Evolutionary conservation across 2,888 invertebrate genomes (phyloP).

Genomic region (Drosophila cracens): DNA sequence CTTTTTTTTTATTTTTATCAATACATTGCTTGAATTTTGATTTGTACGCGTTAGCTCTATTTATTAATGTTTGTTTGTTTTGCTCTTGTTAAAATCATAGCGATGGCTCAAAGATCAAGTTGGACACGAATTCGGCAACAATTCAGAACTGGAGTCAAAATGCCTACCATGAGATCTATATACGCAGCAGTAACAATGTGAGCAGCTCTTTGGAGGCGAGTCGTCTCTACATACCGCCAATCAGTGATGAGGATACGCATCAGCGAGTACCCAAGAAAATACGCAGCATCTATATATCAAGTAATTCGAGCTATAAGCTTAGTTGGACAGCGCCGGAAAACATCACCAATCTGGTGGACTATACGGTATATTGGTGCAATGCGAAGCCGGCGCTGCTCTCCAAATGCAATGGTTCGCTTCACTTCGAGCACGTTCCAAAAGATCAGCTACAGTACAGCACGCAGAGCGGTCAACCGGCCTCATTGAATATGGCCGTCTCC

Average conservation of each 20-base stretch:
- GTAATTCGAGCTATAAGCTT: constrained; percentile 89
- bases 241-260: constrained; percentile 52
- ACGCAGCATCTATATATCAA: constrained; percentile 88
- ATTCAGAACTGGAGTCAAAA: constrained; percentile 64
- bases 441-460: constrained; percentile 80
- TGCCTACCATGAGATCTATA: constrained; percentile 70
- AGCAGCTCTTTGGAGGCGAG: constrained; percentile 72
- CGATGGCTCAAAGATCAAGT: constrained; percentile 45
- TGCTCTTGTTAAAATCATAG: constrained; percentile 26
- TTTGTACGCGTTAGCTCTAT: not conserved
- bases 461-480: constrained; percentile 85
- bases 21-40: not conserved
- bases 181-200: constrained; percentile 78
- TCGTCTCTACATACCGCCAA: constrained; percentile 69
- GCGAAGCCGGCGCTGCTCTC: constrained; percentile 86
- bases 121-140: constrained; percentile 74
- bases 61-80: not conserved
- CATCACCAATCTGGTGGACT: constrained; percentile 86
- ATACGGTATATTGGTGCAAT: constrained; percentile 93
- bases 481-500: constrained; percentile 91
- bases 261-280: constrained; percentile 70
- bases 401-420: constrained; percentile 88
- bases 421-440: constrained; percentile 86
- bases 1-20: not conserved
- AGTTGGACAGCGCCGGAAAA: constrained; percentile 89